Percentiles rank a stretch among this genome's conserved stretches.
phyloP scores from a whole-genome alignment of 1,140 invertebrate species.

The Sminthurinus signatus region DNA sequence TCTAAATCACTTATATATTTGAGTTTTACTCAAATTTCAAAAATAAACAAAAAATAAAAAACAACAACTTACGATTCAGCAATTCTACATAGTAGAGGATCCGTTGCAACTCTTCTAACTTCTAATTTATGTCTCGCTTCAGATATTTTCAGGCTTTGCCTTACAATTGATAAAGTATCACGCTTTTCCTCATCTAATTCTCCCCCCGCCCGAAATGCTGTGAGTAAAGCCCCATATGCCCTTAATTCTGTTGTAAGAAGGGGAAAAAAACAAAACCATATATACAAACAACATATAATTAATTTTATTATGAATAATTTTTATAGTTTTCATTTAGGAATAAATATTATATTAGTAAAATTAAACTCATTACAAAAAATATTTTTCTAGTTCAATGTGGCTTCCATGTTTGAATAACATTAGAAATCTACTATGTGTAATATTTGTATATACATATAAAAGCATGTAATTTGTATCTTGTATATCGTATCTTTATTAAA shows the following conservation, averaged over 20 bases:
- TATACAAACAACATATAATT: neutral
- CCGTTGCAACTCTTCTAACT: slow-evolving; percentile 19
- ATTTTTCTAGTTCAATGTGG: no score
- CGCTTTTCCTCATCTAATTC: slow-evolving; percentile 20
- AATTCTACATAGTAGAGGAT: slow-evolving; percentile 19
- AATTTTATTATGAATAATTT: neutral
- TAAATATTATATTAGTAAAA: no score
- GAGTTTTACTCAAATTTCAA: no score
- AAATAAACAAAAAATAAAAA: no score
- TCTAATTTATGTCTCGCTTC: slow-evolving; percentile 30
- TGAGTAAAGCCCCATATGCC: slow-evolving; percentile 21
- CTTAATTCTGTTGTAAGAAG: slow-evolving; percentile 22
- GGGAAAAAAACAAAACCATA: neutral
- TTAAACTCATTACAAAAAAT: no score
- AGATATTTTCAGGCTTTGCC: slow-evolving; percentile 19
- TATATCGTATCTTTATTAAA: neutral
- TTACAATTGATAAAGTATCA: slow-evolving; percentile 8
- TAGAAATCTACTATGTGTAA: no score
- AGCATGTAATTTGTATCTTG: no score
- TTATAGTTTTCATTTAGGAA: no score
- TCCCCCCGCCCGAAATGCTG: slow-evolving; percentile 27
- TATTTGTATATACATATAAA: no score
- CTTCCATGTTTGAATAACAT: no score
- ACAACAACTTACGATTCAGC: slow-evolving; percentile 23
- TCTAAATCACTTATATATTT: no score